Percentiles rank a stretch among this genome's conserved stretches.
These are phyloP conservation scores for Periophthalmus magnuspinnatus DNA, from an alignment of 2,797 vertebrate genomes.

Conservation along the genomic window DNA sequence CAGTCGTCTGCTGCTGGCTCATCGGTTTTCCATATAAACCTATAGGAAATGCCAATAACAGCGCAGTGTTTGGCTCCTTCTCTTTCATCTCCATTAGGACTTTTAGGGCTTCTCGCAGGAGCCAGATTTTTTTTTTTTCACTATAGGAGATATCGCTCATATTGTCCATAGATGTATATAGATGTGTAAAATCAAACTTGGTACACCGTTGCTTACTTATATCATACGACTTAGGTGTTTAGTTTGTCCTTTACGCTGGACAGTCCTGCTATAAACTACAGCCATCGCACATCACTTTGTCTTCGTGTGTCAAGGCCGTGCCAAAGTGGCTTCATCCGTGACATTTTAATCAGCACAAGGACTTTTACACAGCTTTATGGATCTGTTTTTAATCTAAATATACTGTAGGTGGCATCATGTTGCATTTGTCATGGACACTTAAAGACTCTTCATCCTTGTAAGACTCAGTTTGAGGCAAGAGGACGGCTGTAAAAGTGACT, in stretches of 20 bases:
- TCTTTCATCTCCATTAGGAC: conserved; percentile 37
- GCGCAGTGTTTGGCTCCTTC: conserved; percentile 44
- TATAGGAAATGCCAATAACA: conserved; percentile 27
- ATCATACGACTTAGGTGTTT: not conserved
- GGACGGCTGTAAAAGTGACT: not conserved
- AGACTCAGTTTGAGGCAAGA: not conserved
- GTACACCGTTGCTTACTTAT: not conserved
- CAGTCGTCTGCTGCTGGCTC: conserved; percentile 40
- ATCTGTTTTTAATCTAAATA: no score
- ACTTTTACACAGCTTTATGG: no score
- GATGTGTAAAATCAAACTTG: not conserved
- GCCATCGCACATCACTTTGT: not conserved
- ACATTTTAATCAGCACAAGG: not conserved
- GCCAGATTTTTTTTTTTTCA: conserved; percentile 10
- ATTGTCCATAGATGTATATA: not conserved
- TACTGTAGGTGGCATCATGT: no score
- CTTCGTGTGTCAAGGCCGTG: not conserved
- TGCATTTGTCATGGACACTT: no score
- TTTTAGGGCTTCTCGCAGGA: conserved; percentile 11
- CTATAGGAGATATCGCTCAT: not conserved
- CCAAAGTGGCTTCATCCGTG: not conserved
- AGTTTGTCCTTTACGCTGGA: not conserved
- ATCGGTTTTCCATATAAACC: conserved; percentile 40
- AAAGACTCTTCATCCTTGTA: no score
- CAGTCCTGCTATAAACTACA: not conserved